Base-by-base conservation (phyloP, 2,113 vertebrate genomes). In the Pluvianellus socialis region DNA sequence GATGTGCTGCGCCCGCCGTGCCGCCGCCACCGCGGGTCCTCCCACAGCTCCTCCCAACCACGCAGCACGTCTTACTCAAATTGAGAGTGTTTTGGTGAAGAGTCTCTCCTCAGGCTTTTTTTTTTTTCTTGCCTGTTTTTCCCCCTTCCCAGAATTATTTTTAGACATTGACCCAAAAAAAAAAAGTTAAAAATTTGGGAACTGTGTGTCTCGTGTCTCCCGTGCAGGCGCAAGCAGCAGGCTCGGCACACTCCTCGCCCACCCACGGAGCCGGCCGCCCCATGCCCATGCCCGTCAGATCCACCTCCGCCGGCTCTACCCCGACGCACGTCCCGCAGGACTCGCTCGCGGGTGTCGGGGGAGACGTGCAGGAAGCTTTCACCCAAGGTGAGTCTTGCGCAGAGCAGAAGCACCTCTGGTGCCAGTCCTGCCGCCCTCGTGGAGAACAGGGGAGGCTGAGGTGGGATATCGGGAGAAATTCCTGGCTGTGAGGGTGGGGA, bases 281-380 rank as follows among this genome's bases (percentile, higher is more conserved):
- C 11, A 98, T 99, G 98, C 99, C 99, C 68, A 99, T 99, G 98
- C 99, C 99, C 4, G 98, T 99, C 67, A 98, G 99, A 68, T 99
- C 99, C 90, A 98, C 99, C 15, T 99, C 99, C 0, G 98, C 99
- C 0, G 98, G 99, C 73, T 99, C 99, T 85, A 99, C 99, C 21
- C 99, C 99, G 1, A 99, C 99, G 0, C 99, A 99, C 76, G 98
- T 95, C 24, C 98, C 99, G 0, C 99, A 98, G 98, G 99, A 99
- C 97, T 94, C 98, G 2, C 97, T 99, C 33, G 95, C 98, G 0
- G 99, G 98, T 1, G 98, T 99, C 3, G 99, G 99, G 11, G 99
- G 98, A 4, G 99, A 99, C 10, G 94, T 98, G 87, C 98, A 99
- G 83, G 99, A 99, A 95, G 98, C 99, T 68, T 99, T 99, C 45